Evolutionary conservation across 2,888 invertebrate species (phyloP).

Genomic region (Mechanitis messenoides): DNA sequence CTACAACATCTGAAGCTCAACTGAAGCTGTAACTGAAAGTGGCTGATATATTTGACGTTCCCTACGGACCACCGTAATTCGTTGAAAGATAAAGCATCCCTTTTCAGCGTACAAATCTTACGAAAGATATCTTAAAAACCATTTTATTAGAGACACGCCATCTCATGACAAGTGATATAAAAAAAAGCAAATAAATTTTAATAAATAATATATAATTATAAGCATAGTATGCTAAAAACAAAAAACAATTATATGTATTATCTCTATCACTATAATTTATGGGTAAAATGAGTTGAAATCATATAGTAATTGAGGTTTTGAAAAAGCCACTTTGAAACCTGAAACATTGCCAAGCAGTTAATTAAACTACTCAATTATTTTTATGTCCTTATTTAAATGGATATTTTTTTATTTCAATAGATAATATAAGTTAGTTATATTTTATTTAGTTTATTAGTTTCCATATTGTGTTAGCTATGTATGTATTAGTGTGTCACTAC

Average conservation of each 20-base stretch:
- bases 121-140: constrained; percentile 31
- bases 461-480: too few relatives aligned
- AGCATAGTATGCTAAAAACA: too few relatives aligned
- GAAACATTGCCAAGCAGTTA: constrained; percentile 26
- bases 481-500: too few relatives aligned
- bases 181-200: too few relatives aligned
- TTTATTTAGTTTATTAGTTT: too few relatives aligned
- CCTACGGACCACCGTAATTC: constrained; percentile 24
- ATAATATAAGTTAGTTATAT: too few relatives aligned
- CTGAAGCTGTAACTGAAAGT: constrained; percentile 39
- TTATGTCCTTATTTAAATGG: constrained; percentile 6
- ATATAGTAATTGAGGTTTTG: constrained; percentile 20
- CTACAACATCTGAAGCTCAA: constrained; percentile 46
- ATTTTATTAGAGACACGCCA: constrained; percentile 32
- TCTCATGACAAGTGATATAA: too few relatives aligned
- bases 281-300: constrained; percentile 30
- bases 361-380: constrained; percentile 14
- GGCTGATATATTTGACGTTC: constrained; percentile 29
- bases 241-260: too few relatives aligned
- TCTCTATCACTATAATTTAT: constrained; percentile 29
- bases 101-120: constrained; percentile 5
- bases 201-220: too few relatives aligned
- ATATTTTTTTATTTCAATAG: too few relatives aligned
- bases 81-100: constrained; percentile 13
- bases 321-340: constrained; percentile 21